Percentiles rank a stretch among this genome's conserved stretches.
Conservation (phyloP, 1,140 invertebrate genomes). For the Drosophila nigromelanica region DNA sequence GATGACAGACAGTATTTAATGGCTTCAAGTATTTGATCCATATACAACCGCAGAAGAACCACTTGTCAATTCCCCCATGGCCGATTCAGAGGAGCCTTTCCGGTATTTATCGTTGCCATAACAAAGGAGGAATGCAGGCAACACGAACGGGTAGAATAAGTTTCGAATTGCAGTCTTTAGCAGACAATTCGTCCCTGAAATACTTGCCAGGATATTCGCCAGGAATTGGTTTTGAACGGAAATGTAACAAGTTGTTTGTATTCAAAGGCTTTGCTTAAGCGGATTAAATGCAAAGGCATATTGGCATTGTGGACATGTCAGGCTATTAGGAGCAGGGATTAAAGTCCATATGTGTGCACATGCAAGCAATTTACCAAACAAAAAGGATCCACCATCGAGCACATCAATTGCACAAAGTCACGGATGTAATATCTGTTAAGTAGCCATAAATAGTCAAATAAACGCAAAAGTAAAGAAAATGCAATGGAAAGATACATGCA, state of each 20-base stretch:
- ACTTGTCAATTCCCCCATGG: conserved; percentile 3
- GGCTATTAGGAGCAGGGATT: conserved; percentile 1
- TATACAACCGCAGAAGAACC: background rate
- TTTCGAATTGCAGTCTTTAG: background rate
- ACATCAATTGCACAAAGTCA: conserved; percentile 10
- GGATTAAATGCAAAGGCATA: conserved; percentile 14
- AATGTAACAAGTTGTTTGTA: conserved; percentile 8
- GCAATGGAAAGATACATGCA: background rate
- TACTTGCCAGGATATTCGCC: background rate
- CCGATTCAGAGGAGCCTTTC: conserved; percentile 9
- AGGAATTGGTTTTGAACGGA: background rate
- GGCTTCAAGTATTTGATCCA: conserved; percentile 34
- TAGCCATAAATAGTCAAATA: conserved; percentile 56
- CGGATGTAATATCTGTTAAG: conserved; percentile 50
- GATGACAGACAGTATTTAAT: conserved; percentile 45
- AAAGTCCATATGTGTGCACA: background rate
- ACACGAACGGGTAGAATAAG: too few species aligned
- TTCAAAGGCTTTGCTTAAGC: conserved; percentile 12
- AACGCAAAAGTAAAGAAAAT: conserved; percentile 10
- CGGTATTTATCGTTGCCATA: conserved; percentile 7
- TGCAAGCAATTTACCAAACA: background rate
- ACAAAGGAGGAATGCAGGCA: background rate
- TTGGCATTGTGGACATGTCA: conserved; percentile 7
- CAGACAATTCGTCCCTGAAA: too few species aligned
- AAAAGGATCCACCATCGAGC: background rate